Evolutionary conservation across 1,140 invertebrate species (phyloP).

Genomic region (Anoplolepis gracilipes): DNA sequence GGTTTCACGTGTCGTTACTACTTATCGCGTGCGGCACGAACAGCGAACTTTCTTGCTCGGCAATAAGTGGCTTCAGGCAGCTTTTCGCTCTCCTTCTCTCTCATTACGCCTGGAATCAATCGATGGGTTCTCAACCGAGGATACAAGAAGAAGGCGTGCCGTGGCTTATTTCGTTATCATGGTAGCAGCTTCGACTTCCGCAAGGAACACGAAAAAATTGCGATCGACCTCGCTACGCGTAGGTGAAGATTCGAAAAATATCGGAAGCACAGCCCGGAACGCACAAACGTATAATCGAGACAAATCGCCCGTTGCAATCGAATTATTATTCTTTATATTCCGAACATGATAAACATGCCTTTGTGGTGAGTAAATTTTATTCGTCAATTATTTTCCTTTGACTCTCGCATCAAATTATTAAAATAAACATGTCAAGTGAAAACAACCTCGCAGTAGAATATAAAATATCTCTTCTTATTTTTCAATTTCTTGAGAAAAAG

Average conservation of each 20-base stretch:
- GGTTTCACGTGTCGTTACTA: conserved; percentile 68
- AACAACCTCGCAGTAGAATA: not conserved
- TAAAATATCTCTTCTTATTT: not conserved
- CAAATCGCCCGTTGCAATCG: conserved; percentile 32
- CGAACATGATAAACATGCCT: not conserved
- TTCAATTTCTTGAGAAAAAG: not conserved
- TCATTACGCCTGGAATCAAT: conserved; percentile 18
- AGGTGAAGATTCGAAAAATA: not conserved
- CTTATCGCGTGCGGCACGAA: conserved; percentile 77
- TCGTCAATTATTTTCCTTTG: not conserved
- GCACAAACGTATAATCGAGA: not conserved
- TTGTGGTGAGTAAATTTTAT: not conserved
- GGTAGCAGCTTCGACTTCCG: conserved; percentile 25
- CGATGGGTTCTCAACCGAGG: conserved; percentile 12
- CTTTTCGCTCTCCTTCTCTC: not conserved
- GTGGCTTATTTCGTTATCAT: conserved; percentile 31
- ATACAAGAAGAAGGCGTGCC: conserved; percentile 64
- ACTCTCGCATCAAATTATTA: not conserved
- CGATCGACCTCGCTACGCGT: not conserved
- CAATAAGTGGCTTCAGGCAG: conserved; percentile 26
- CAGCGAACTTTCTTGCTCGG: conserved; percentile 25
- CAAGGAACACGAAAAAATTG: conserved; percentile 20
- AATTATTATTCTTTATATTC: conserved; percentile 14
- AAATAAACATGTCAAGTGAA: not conserved
- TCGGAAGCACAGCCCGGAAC: not conserved